Evolutionary conservation across 2,113 vertebrate species (phyloP).

Genomic region (Albula goreensis): DNA sequence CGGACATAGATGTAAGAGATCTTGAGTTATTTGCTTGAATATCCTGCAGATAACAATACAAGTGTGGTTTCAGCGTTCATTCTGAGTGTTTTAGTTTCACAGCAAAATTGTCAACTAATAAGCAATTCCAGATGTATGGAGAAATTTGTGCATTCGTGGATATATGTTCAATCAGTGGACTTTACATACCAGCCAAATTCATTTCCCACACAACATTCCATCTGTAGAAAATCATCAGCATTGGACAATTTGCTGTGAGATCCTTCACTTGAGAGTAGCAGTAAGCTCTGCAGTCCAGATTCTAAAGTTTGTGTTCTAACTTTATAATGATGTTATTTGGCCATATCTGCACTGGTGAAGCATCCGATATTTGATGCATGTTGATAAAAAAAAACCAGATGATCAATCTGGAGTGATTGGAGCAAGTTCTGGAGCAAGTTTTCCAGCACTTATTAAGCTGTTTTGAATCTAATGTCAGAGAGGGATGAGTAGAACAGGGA

Average conservation of each 20-base stretch:
- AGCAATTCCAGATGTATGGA: background rate
- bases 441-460: background rate
- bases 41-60: background rate
- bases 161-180: background rate
- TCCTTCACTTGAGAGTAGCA: background rate
- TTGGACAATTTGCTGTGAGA: no score
- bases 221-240: no score
- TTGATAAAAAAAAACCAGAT: background rate
- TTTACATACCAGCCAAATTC: background rate
- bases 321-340: background rate
- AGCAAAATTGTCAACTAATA: background rate
- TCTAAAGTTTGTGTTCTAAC: background rate
- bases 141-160: background rate
- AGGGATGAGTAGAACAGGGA: background rate
- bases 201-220: background rate
- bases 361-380: background rate
- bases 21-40: background rate
- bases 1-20: background rate
- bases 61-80: background rate
- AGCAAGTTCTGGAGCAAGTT: background rate
- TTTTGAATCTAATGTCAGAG: background rate
- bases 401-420: background rate
- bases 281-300: background rate
- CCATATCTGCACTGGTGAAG: background rate
- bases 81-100: background rate